Conservation (phyloP, 2,888 invertebrate species). For the Heliconius ethilla region DNA sequence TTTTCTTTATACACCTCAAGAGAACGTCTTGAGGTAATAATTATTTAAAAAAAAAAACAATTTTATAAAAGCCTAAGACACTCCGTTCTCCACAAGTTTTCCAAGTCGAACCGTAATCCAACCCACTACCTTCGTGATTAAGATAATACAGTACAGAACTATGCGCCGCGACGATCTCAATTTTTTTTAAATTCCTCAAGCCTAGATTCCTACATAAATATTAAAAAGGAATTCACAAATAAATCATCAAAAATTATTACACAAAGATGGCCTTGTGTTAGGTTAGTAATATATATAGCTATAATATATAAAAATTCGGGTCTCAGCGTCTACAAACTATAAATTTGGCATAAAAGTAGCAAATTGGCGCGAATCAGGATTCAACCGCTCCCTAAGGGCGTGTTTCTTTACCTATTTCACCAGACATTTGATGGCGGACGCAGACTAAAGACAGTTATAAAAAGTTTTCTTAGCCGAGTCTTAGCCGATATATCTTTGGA, state of each 20-base stretch:
- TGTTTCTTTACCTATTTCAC: slow-evolving; percentile 34
- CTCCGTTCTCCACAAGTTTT: no score
- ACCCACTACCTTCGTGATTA: neutral
- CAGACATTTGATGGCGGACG: slow-evolving; percentile 18
- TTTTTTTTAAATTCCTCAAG: neutral
- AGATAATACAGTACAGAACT: neutral
- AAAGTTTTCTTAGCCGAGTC: neutral
- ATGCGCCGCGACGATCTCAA: no score
- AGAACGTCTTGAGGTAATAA: no score
- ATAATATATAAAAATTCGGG: neutral
- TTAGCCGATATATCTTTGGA: no score
- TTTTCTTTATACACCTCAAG: no score
- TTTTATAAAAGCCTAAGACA: no score
- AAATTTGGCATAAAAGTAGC: slow-evolving; percentile 39
- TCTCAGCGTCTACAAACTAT: slow-evolving; percentile 26
- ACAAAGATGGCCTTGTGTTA: neutral
- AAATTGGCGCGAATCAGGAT: slow-evolving; percentile 43
- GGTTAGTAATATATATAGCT: neutral
- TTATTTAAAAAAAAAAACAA: no score
- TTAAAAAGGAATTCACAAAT: slow-evolving; percentile 7
- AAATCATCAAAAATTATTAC: neutral
- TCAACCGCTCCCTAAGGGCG: slow-evolving; percentile 41
- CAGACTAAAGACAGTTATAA: slow-evolving; percentile 21
- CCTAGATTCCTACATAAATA: neutral
- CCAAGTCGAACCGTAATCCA: neutral